Base-by-base conservation (phyloP, 2,888 invertebrate species). In the Cantharis lateralis region DNA sequence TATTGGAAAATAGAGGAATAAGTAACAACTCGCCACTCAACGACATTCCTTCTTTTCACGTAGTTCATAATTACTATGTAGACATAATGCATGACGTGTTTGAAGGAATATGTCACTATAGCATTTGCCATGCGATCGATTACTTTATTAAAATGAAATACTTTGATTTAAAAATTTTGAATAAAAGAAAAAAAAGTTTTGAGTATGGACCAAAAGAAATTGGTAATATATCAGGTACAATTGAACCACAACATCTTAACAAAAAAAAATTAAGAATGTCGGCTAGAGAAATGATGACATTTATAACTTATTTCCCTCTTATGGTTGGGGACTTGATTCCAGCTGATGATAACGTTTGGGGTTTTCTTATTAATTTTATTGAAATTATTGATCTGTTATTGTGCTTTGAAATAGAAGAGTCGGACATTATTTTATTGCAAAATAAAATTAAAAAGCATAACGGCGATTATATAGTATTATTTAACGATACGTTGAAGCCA, bases 321-420 rank as follows among this genome's bases (percentile, higher is more conserved):
- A 81, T 83, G 77, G 71, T 82, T 68, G 80, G 78, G 3, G 82
- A 83, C 75, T 28, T 81, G 0, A 71, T 83, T 68, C 81, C 81
- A 13, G 24, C 69, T 24, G 79, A 81, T 66, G 80, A 83, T 75
- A 68, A 72, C 10, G 82, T 83, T 68, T 82, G 82, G 81, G n/a
- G 20, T 15, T 81, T 81, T 78, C 26, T 80, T n/a, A 66, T 80
- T 18, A 79, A 80, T 78, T 76, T 82, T 13, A 72, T 81, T 11
- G 79, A 82, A 77, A 80, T 82, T 62, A 78, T 81, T 62, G 80
- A 83, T 32, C 20, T 77, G 2, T 28, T 80, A 71, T 48, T 80
- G 15, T 78, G 77, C 18, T 77, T 78, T 72, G 73, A 74, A 70
- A 76, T 76, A 15, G 28, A 71, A 62, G 68, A 77, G 15, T 16